Percentiles rank a stretch among this genome's conserved stretches.
phyloP scores from a whole-genome alignment of 2,113 vertebrate species.

The Carassius auratus region DNA sequence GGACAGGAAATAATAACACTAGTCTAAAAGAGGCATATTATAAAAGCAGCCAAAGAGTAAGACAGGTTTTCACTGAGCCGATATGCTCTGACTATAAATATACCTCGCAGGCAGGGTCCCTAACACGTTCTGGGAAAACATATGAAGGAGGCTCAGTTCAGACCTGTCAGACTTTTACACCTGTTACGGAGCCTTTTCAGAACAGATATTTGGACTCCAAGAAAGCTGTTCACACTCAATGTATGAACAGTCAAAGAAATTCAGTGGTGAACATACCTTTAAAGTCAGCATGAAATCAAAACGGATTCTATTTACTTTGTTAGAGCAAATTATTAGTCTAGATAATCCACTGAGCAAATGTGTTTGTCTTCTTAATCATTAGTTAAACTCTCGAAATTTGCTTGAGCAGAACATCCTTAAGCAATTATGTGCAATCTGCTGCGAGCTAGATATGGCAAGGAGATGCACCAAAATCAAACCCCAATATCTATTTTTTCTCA shows the following conservation, averaged over 20 bases:
- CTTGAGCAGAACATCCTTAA: not conserved
- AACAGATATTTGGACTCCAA: not conserved
- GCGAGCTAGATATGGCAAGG: not conserved
- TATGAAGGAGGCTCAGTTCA: conserved; percentile 1
- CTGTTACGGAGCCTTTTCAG: not conserved
- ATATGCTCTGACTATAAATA: conserved; percentile 12
- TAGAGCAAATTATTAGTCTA: not conserved
- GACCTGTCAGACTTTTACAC: conserved; percentile 1
- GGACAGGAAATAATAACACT: conserved; percentile 5
- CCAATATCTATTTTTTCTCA: not conserved
- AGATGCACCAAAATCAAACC: not conserved
- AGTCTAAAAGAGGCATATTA: not conserved
- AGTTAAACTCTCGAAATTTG: not conserved
- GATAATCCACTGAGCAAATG: not conserved
- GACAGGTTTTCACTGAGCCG: not conserved
- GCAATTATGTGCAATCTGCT: not conserved
- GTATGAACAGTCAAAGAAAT: not conserved
- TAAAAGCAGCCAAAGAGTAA: not conserved
- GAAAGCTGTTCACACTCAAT: not conserved
- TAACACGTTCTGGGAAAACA: not conserved
- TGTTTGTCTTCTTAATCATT: not conserved
- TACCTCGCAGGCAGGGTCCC: not conserved
- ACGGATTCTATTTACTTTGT: not conserved
- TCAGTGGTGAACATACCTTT: not conserved
- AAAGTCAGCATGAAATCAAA: not conserved